phyloP scores from a whole-genome alignment of 2,113 vertebrate species.

The Microtus oregoni region DNA sequence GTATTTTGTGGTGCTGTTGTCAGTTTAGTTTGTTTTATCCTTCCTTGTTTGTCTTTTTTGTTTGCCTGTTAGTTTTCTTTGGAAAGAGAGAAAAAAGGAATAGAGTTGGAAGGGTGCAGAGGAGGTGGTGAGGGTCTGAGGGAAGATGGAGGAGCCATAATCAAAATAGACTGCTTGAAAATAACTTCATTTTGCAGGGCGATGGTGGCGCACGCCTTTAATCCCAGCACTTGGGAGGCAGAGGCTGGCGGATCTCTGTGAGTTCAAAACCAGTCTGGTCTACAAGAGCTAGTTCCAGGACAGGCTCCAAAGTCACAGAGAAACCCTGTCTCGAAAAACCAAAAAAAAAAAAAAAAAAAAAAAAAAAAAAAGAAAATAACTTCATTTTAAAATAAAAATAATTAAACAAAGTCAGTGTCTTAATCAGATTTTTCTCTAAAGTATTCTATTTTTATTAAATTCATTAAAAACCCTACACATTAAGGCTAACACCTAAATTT shows the following conservation, averaged over 20 bases:
- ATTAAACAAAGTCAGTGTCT: neutral
- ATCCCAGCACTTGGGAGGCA: too few relatives aligned
- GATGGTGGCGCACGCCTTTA: too few relatives aligned
- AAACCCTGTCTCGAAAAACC: too few relatives aligned
- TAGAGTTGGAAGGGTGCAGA: neutral
- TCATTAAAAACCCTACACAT: neutral
- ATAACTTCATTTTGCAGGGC: neutral
- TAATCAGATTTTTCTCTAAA: neutral
- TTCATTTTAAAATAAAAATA: too few relatives aligned
- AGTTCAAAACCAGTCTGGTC: too few relatives aligned
- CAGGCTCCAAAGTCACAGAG: too few relatives aligned
- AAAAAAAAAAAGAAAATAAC: too few relatives aligned
- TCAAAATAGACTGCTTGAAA: neutral
- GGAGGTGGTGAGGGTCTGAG: neutral
- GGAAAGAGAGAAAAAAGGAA: neutral
- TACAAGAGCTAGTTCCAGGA: too few relatives aligned
- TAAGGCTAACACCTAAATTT: slow-evolving; percentile 21
- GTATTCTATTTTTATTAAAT: neutral
- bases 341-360: too few relatives aligned
- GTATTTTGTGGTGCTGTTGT: neutral
- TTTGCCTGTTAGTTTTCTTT: neutral
- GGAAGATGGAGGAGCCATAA: neutral
- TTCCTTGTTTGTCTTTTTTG: neutral
- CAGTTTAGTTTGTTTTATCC: neutral
- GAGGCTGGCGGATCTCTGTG: too few relatives aligned